Conservation (phyloP, 2,113 vertebrate genomes). For the Arizona elegans region DNA sequence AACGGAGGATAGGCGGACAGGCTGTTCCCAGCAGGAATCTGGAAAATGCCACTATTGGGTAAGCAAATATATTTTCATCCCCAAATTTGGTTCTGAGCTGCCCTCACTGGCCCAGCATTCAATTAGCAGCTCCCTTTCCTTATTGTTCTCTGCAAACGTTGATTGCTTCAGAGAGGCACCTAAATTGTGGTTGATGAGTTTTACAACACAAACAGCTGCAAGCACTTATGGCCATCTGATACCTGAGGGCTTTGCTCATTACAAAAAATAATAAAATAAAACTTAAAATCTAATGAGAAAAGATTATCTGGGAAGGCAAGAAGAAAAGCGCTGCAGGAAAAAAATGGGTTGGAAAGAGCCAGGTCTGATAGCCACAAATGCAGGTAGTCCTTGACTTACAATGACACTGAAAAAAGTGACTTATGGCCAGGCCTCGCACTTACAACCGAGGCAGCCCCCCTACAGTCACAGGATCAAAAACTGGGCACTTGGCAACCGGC, state of each 20-base stretch:
- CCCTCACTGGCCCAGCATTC: not conserved
- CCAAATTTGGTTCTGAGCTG: not conserved
- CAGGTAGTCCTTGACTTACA: not conserved
- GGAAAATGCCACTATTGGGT: not conserved
- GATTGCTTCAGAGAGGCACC: conserved; percentile 7
- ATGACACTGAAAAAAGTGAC: not conserved
- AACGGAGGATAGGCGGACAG: not conserved
- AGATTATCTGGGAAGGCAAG: not conserved
- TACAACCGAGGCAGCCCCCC: not conserved
- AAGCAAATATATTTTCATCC: not conserved
- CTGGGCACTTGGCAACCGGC: not conserved
- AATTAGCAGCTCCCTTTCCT: not conserved
- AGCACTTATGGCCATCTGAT: conserved; percentile 8
- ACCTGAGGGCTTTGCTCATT: not conserved
- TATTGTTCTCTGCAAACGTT: not conserved
- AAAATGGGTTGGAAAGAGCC: not conserved
- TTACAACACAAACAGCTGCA: conserved; percentile 24
- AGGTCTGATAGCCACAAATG: not conserved
- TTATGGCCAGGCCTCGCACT: not conserved
- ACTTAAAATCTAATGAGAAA: not conserved
- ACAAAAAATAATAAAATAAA: not conserved
- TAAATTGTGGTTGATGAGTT: conserved; percentile 26
- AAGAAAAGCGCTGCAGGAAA: not conserved
- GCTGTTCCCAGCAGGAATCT: not conserved
- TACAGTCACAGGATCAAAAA: not conserved